phyloP scores from a whole-genome alignment of 2,888 invertebrate genomes.

The Acrobasis consociella region DNA sequence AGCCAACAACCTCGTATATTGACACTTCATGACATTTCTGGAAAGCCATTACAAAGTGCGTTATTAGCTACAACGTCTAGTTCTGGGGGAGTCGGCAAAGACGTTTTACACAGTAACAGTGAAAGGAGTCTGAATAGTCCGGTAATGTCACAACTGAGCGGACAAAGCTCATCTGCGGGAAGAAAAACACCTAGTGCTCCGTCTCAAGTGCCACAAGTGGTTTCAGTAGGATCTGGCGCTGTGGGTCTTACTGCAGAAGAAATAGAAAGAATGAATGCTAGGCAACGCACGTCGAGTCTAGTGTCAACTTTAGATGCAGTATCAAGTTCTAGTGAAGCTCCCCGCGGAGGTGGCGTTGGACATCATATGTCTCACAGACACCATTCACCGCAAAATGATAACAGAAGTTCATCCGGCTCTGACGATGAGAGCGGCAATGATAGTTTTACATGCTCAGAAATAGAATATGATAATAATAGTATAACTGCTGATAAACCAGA shows the following conservation, averaged over 20 bases:
- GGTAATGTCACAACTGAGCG: slow-evolving; percentile 95
- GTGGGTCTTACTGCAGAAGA: slow-evolving; percentile 96
- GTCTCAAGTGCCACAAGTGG: slow-evolving; percentile 86
- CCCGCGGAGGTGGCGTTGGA: slow-evolving; percentile 85
- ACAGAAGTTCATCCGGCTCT: slow-evolving; percentile 89
- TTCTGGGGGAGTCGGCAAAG: slow-evolving; percentile 93
- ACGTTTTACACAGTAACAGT: slow-evolving; percentile 94
- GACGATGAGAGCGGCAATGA: slow-evolving; percentile 97
- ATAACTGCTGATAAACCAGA: slow-evolving; percentile 90
- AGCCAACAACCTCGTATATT: slow-evolving; percentile 96
- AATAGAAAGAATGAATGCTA: slow-evolving; percentile 93
- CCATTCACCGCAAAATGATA: slow-evolving; percentile 88
- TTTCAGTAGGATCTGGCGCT: slow-evolving; percentile 85
- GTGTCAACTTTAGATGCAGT: slow-evolving; percentile 96
- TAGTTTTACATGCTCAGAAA: slow-evolving; percentile 98
- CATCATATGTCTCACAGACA: slow-evolving; percentile 88
- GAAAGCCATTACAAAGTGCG: slow-evolving; percentile 95
- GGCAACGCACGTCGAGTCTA: slow-evolving; percentile 94
- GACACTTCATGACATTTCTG: slow-evolving; percentile 96
- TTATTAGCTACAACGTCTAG: slow-evolving; percentile 94
- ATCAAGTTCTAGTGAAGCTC: slow-evolving; percentile 94
- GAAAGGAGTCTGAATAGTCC: slow-evolving; percentile 96
- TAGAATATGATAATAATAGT: slow-evolving; percentile 97
- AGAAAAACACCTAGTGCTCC: slow-evolving; percentile 87
- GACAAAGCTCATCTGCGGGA: slow-evolving; percentile 91